phyloP scores from a whole-genome alignment of 2,797 vertebrate species.

The Sternotherus odoratus region DNA sequence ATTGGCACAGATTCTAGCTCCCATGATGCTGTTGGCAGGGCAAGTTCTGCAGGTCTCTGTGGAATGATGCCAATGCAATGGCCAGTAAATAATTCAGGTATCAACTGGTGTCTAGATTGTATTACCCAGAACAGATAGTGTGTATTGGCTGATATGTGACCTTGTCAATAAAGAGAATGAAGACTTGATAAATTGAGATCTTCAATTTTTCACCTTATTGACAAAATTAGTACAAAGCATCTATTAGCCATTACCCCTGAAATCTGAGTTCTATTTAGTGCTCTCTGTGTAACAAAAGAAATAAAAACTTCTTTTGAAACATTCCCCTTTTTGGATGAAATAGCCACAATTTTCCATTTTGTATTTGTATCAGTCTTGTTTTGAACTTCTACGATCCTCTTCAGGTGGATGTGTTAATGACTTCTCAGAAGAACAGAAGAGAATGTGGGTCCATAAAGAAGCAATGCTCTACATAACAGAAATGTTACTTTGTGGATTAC shows the following conservation, averaged over 20 bases:
- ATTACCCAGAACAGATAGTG: conserved; percentile 61
- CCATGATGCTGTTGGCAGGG: conserved; percentile 20
- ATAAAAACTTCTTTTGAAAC: neutral
- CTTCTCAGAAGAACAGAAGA: neutral
- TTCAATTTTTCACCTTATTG: neutral
- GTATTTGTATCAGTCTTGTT: neutral
- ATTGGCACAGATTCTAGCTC: conserved; percentile 20
- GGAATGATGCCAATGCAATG: conserved; percentile 59
- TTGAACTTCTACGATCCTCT: neutral
- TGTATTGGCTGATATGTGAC: neutral
- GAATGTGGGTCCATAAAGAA: neutral
- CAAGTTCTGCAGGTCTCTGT: conserved; percentile 1
- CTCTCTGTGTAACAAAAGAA: neutral
- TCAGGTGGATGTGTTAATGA: neutral
- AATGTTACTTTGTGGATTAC: neutral
- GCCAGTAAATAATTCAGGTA: conserved; percentile 80
- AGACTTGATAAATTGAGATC: neutral
- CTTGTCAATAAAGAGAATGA: neutral
- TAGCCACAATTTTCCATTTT: neutral
- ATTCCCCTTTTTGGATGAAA: neutral
- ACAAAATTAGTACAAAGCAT: neutral
- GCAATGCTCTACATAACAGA: neutral
- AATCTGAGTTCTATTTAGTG: neutral
- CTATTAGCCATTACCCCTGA: neutral
- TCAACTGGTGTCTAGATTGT: conserved; percentile 75